Base-by-base conservation (phyloP, 1,140 invertebrate species). In the Drosophila athabasca region DNA sequence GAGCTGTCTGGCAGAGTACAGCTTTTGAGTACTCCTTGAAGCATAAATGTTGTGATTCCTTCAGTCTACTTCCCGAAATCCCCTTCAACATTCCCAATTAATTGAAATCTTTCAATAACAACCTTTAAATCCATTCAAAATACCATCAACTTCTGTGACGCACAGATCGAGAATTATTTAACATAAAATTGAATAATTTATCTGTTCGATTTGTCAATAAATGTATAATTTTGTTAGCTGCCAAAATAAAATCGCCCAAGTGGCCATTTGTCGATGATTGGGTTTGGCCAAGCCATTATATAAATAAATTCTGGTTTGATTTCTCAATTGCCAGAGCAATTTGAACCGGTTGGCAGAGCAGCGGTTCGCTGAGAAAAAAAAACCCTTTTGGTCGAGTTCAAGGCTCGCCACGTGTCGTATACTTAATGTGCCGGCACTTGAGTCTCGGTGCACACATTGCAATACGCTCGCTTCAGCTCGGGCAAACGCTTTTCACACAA, bases 321-420 rank as follows among this genome's bases (percentile, higher is more conserved):
- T 69, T 49, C 67, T 70, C 52, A 70, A 69, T 69, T 69, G 64
- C 35, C 35, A 68, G 8, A 57, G 66, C 26, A 68, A 58, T 3
- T 7, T 35, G 52, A 69, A 69, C 67, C 67, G 65, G 67, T 70
- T 70, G 17, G 13, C 9, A 11, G 8, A 39, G 3, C 11, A 39
- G 11, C 11, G 31, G 31, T 11, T 35, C 9, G 9, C 9, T 35
- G 31, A 1, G 31, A 9, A 4, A 17, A 60, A 26, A 52, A 74
- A 74, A 53, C 70, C 60, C 71, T 74, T 65, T 69, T 69, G 64
- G 70, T 59, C 22, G 82, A 84, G 81, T 87, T 84, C 81, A 85
- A 84, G 81, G 81, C 81, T 81, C 77, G 83, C 78, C 82, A 87
- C 82, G 82, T 85, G 82, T 55, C 78, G 82, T 87, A 81, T 76